A percentile compares a stretch with the other conserved stretches of the same genome.
Conservation (phyloP, 1,140 invertebrate species). For the Apolygus lucorum region DNA sequence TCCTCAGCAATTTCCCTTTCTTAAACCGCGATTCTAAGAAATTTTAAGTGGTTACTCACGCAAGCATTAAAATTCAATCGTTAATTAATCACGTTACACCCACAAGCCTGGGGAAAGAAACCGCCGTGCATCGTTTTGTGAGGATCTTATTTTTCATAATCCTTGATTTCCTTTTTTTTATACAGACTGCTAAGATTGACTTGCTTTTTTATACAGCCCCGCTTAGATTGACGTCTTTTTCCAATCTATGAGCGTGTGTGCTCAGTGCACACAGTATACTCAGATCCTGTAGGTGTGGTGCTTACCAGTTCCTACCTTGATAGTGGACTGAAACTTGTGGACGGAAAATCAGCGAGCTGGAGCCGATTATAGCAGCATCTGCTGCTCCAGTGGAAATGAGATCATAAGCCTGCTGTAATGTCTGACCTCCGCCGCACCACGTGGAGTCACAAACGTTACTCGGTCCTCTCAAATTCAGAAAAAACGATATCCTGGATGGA, state of each 20-base stretch:
- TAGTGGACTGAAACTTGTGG: constrained; percentile 54
- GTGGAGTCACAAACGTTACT: constrained; percentile 61
- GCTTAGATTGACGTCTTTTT: no score
- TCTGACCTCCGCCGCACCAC: constrained; percentile 59
- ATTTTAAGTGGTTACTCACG: no score
- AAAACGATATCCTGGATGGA: not conserved
- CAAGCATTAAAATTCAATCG: no score
- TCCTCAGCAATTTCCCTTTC: no score
- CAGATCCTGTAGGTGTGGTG: no score
- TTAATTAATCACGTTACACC: no score
- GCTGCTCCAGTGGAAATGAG: constrained; percentile 53
- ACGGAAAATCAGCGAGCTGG: constrained; percentile 51
- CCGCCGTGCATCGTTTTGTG: not conserved
- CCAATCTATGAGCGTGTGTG: no score
- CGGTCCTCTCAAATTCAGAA: constrained; percentile 40
- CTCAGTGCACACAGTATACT: no score
- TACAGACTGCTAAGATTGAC: no score
- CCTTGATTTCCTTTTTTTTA: not conserved
- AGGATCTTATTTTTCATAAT: not conserved
- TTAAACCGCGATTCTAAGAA: no score
- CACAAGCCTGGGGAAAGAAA: no score
- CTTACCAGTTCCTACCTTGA: constrained; percentile 39
- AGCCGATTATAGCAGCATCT: constrained; percentile 59
- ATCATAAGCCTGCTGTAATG: constrained; percentile 52
- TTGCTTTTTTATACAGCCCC: no score